Percentiles rank a stretch among this genome's conserved stretches.
These are phyloP conservation scores for Euzophera pinguis DNA, from an alignment of 2,888 invertebrate genomes.

Conservation along the genomic window DNA sequence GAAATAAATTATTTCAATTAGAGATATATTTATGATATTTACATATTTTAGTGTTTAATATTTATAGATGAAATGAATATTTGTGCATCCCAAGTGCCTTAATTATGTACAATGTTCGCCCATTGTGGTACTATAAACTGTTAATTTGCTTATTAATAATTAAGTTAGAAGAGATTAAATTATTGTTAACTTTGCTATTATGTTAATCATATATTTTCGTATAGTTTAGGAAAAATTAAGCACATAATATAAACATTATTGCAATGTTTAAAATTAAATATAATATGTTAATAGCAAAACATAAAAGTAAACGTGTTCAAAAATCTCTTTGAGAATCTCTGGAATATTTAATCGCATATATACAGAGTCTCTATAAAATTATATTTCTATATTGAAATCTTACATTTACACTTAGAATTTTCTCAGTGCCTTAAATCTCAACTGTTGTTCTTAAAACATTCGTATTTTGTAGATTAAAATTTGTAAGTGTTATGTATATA, in stretches of 20 bases:
- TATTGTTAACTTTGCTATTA: conserved; percentile 77
- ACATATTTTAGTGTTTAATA: conserved; percentile 68
- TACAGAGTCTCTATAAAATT: background rate
- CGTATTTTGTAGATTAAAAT: conserved; percentile 6
- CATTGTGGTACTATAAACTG: conserved; percentile 69
- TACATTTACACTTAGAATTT: background rate
- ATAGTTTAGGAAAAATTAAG: conserved; percentile 16
- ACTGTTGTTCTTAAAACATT: background rate
- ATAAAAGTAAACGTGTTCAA: conserved; percentile 28
- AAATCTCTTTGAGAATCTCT: conserved; percentile 71
- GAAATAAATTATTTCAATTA: conserved; percentile 39
- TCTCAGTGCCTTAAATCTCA: conserved; percentile 14
- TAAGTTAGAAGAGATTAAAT: conserved; percentile 77
- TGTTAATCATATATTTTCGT: conserved; percentile 67
- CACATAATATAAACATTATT: conserved; percentile 19
- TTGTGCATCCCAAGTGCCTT: conserved; percentile 76
- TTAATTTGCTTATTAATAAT: conserved; percentile 66
- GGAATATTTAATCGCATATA: conserved; percentile 17
- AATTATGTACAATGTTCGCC: conserved; percentile 72
- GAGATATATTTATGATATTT: conserved; percentile 49
- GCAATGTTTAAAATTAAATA: conserved; percentile 28
- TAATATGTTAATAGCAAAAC: background rate
- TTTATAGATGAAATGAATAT: conserved; percentile 61
- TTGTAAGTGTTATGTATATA: conserved; percentile 44
- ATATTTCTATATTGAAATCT: background rate